Evolutionary conservation across 2,888 invertebrate genomes (phyloP).

Genomic region (Hedychridium roseum): DNA sequence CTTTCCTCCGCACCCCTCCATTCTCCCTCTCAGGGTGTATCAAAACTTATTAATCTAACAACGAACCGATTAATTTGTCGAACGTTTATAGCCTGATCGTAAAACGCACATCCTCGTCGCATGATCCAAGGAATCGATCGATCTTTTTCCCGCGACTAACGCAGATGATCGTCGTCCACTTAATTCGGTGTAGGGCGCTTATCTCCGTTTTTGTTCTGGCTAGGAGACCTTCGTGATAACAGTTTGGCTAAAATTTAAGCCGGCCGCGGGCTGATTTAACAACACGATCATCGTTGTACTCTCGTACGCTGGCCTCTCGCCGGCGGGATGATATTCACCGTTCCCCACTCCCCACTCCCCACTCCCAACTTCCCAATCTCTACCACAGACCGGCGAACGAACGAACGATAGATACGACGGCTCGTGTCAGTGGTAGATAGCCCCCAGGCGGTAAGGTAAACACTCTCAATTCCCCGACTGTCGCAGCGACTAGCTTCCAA

Average conservation of each 20-base stretch:
- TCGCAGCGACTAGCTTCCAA: conserved; percentile 28
- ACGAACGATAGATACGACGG: too few species aligned
- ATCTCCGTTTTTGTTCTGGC: conserved; percentile 43
- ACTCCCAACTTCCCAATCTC: too few species aligned
- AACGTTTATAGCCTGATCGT: conserved; percentile 44
- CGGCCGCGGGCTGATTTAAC: conserved; percentile 58
- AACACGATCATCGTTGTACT: too few species aligned
- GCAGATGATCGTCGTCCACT: too few species aligned
- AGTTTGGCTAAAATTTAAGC: conserved; percentile 55
- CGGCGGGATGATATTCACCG: too few species aligned
- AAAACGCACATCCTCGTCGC: conserved; percentile 23
- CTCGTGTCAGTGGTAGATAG: conserved; percentile 58
- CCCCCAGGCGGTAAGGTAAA: conserved; percentile 59
- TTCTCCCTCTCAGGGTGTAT: too few species aligned
- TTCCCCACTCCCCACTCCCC: too few species aligned
- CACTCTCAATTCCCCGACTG: conserved; percentile 49
- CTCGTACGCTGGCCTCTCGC: too few species aligned
- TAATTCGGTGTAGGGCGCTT: conserved; percentile 37
- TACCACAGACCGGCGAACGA: too few species aligned
- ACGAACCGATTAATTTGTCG: conserved; percentile 51
- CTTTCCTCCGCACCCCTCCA: too few species aligned
- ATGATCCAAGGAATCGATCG: neutral
- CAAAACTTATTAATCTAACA: too few species aligned
- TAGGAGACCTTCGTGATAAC: conserved; percentile 43
- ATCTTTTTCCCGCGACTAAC: too few species aligned